These are phyloP conservation scores for Nasua narica DNA, from an alignment of 2,797 vertebrate species.

Conservation along the genomic window DNA sequence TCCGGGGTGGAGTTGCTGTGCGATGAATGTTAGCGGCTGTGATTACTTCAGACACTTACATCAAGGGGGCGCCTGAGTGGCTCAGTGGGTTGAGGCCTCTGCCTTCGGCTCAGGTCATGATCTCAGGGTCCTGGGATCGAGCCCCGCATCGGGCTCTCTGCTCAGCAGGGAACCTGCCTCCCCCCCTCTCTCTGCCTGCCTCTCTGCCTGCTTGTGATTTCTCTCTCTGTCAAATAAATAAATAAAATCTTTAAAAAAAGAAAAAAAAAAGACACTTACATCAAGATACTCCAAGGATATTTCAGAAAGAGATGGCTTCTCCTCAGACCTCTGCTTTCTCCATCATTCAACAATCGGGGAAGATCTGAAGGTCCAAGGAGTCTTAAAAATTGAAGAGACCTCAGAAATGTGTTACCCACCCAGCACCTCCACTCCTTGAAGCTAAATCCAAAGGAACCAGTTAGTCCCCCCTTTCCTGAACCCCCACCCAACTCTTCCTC, in stretches of 20 bases:
- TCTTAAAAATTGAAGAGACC: neutral
- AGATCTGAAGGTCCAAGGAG: neutral
- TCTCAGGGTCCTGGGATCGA: no score
- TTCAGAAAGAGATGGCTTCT: neutral
- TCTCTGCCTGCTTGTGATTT: no score
- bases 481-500: neutral
- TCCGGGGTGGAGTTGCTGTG: neutral
- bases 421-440: neutral
- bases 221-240: no score
- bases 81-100: no score
- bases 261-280: neutral
- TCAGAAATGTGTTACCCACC: neutral
- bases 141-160: no score
- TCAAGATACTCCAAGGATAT: neutral
- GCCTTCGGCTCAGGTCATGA: no score
- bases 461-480: no score
- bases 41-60: neutral
- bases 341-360: neutral
- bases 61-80: neutral
- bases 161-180: no score
- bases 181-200: no score
- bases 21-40: neutral
- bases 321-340: neutral
- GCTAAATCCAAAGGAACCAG: neutral
- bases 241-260: no score